Percentiles rank a stretch among this genome's conserved stretches.
These are phyloP conservation scores for Centropus unirufus DNA, from an alignment of 2,113 vertebrate species.

Conservation along the genomic window DNA sequence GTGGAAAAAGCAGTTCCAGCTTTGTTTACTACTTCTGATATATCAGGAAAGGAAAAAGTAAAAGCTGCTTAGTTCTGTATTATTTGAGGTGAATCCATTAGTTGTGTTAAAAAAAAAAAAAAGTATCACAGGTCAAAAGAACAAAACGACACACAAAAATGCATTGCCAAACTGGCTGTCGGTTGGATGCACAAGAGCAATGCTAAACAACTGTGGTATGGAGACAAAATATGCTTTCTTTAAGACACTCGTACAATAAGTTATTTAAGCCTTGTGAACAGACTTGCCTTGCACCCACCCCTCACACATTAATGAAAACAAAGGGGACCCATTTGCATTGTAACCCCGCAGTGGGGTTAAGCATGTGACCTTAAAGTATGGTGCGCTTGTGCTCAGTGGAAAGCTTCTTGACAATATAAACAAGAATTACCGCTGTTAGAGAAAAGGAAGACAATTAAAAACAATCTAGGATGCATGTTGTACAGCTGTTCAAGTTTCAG, in stretches of 20 bases:
- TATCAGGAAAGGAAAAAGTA: slow-evolving; percentile 45
- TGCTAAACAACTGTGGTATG: slow-evolving; percentile 71
- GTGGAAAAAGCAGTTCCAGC: neutral
- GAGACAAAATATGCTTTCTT: slow-evolving; percentile 79
- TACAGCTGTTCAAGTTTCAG: slow-evolving; percentile 83
- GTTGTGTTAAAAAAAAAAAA: slow-evolving; percentile 15
- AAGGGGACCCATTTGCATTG: slow-evolving; percentile 81
- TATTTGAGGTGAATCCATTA: slow-evolving; percentile 18
- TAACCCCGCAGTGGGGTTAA: slow-evolving; percentile 80
- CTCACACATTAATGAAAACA: slow-evolving; percentile 81
- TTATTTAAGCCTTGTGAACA: slow-evolving; percentile 75
- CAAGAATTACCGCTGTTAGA: slow-evolving; percentile 85
- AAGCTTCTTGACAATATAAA: slow-evolving; percentile 83
- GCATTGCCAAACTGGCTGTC: slow-evolving; percentile 71
- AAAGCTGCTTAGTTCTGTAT: neutral
- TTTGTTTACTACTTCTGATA: neutral
- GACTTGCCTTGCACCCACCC: slow-evolving; percentile 64
- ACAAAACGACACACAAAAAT: slow-evolving; percentile 73
- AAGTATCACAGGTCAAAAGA: slow-evolving; percentile 82
- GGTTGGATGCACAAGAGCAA: slow-evolving; percentile 76
- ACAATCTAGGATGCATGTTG: slow-evolving; percentile 82
- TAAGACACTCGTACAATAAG: slow-evolving; percentile 76
- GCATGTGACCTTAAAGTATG: slow-evolving; percentile 83
- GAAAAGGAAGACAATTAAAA: slow-evolving; percentile 84
- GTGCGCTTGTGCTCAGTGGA: slow-evolving; percentile 76